phyloP scores from a whole-genome alignment of 92 coral and sea anemone species.

The Chrysogorgia sp. region DNA sequence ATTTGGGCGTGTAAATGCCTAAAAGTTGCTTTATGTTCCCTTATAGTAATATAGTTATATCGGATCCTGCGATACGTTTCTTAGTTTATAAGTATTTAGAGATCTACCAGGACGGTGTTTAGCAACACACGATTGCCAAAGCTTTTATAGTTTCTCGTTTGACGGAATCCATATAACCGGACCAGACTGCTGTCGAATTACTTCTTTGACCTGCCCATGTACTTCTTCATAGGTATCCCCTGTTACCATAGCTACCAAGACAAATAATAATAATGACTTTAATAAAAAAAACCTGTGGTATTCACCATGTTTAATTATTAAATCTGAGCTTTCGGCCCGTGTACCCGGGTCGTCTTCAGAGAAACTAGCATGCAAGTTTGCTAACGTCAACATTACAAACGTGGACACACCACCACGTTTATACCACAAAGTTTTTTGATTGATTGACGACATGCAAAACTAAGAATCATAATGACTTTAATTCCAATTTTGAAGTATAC shows the following conservation, averaged over 20 bases:
- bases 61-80: conserved; percentile 21
- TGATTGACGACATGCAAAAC: no score
- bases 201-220: conserved; percentile 79
- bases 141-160: conserved; percentile 79
- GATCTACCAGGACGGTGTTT: background rate
- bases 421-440: no score
- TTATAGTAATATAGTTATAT: conserved; percentile 16
- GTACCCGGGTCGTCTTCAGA: no score
- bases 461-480: no score
- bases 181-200: conserved; percentile 97
- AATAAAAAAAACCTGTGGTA: no score
- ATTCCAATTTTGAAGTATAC: no score
- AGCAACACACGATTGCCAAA: background rate
- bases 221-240: conserved; percentile 96
- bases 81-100: background rate
- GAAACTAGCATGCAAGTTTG: no score
- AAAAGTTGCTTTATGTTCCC: background rate
- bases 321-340: no score
- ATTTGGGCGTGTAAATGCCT: background rate
- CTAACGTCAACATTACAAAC: no score
- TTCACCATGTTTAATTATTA: no score
- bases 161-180: conserved; percentile 99
- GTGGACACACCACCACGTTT: no score
- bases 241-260: conserved; percentile 82
- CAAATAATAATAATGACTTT: conserved; percentile 1